Percentiles rank a stretch among this genome's conserved stretches.
These are phyloP conservation scores for Anoplolepis gracilipes DNA, from an alignment of 1,140 invertebrate genomes.

Conservation along the genomic window DNA sequence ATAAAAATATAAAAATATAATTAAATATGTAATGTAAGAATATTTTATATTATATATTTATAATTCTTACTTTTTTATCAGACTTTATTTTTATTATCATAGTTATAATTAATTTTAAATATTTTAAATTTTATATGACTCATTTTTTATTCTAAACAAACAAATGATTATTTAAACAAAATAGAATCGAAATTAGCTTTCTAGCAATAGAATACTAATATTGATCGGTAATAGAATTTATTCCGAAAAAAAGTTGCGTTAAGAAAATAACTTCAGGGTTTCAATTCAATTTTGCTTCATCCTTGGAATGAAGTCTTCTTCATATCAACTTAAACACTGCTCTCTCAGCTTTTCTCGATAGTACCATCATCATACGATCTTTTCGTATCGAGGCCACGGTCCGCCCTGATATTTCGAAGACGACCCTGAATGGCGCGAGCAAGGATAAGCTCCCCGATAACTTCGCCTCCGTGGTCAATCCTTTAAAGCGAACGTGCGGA, in stretches of 20 bases:
- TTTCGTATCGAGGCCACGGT: constrained; percentile 46
- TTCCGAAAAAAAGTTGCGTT: neutral
- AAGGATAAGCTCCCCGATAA: constrained; percentile 51
- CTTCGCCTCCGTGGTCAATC: constrained; percentile 63
- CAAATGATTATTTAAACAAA: no score
- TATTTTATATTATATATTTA: neutral
- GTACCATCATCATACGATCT: constrained; percentile 39
- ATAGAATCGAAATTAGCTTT: neutral
- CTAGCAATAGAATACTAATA: neutral
- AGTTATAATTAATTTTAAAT: neutral
- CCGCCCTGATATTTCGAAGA: constrained; percentile 31
- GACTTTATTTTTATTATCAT: no score
- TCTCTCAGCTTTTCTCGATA: constrained; percentile 16
- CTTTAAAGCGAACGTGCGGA: constrained; percentile 70
- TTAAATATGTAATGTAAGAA: no score
- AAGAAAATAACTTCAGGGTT: neutral
- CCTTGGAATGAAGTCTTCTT: neutral
- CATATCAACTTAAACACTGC: constrained; percentile 29
- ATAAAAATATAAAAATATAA: neutral
- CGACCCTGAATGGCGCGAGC: constrained; percentile 44
- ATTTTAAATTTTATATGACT: neutral
- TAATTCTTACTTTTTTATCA: neutral
- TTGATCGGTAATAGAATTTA: neutral
- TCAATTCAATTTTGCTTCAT: constrained; percentile 19
- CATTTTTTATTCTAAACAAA: neutral